Conservation (phyloP, 2,113 vertebrate species). For the Narcine bancroftii region DNA sequence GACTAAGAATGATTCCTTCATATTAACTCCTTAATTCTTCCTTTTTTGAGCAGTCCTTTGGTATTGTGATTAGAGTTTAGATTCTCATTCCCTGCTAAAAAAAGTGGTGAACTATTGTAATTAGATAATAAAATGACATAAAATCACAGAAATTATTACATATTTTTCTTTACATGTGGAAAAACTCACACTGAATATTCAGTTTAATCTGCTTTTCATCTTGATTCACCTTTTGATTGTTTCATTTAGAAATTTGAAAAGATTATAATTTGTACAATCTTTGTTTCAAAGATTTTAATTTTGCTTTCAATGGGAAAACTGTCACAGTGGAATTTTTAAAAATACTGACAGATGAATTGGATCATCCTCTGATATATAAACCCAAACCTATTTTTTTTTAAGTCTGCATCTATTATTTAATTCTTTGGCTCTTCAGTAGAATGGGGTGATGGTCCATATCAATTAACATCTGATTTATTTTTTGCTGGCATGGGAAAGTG, state of each 20-base stretch:
- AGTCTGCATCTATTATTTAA: not conserved
- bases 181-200: conserved; percentile 11
- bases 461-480: not conserved
- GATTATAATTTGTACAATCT: not conserved
- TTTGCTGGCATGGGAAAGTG: not conserved
- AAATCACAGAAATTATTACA: not conserved
- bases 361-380: not conserved
- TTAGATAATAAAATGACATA: not conserved
- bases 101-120: conserved; percentile 14
- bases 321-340: not conserved
- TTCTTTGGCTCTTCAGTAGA: not conserved
- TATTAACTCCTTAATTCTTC: not conserved
- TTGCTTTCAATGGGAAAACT: not conserved
- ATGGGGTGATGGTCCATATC: not conserved
- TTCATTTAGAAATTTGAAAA: not conserved
- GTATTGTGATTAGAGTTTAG: not conserved
- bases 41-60: not conserved
- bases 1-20: not conserved
- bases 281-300: not conserved
- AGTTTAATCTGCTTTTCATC: not conserved
- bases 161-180: conserved; percentile 1
- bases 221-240: not conserved
- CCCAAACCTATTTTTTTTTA: not conserved
- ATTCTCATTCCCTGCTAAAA: not conserved
- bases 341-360: not conserved